Evolutionary conservation across 1,140 invertebrate genomes (phyloP).

Genomic region (Spodoptera litura): DNA sequence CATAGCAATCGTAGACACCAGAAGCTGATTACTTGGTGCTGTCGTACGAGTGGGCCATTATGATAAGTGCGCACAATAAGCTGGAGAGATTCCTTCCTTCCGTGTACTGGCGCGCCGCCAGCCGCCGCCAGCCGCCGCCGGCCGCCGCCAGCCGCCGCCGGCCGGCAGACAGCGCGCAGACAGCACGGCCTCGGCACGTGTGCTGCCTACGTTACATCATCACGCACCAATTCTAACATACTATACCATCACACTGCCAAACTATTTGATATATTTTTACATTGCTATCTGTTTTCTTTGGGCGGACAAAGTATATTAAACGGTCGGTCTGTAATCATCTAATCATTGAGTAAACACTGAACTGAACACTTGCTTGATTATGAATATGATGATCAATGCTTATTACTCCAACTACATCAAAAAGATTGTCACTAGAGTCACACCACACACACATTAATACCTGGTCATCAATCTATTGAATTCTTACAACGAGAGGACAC

Average conservation of each 20-base stretch:
- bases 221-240: too few relatives aligned
- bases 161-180: constrained; percentile 33
- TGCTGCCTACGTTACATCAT: not conserved
- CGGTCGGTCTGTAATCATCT: too few relatives aligned
- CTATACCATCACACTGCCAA: too few relatives aligned
- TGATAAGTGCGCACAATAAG: constrained; percentile 40
- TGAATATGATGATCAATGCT: constrained; percentile 10
- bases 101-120: constrained; percentile 23
- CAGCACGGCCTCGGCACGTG: constrained; percentile 27
- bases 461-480: not conserved
- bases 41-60: constrained; percentile 1
- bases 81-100: constrained; percentile 35
- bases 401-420: not conserved
- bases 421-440: not conserved
- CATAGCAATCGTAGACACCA: too few relatives aligned
- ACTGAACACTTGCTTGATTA: not conserved
- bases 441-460: not conserved
- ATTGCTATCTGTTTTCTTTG: too few relatives aligned
- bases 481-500: not conserved
- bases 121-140: not conserved
- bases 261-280: too few relatives aligned
- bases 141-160: not conserved
- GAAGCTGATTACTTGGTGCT: not conserved
- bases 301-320: too few relatives aligned
- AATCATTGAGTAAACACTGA: too few relatives aligned